Percentiles rank a stretch among this genome's conserved stretches.
These are phyloP conservation scores for Iphiclides podalirius DNA, from an alignment of 2,888 invertebrate genomes.

Conservation along the genomic window DNA sequence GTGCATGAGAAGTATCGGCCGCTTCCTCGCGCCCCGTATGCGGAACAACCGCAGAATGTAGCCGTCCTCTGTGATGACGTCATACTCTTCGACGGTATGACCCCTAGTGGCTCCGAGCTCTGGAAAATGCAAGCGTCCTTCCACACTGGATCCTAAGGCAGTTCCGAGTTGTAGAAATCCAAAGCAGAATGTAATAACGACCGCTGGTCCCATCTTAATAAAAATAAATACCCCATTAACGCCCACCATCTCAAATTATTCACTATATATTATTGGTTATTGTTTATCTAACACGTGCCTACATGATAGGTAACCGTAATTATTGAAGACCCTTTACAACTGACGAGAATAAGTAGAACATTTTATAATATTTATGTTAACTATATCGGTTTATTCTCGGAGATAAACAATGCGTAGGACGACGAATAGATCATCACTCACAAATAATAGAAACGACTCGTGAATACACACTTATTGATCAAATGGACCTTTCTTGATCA, in stretches of 20 bases:
- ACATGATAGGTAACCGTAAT: constrained; percentile 5
- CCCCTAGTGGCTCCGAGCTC: constrained; percentile 32
- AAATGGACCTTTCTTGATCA: too few species aligned
- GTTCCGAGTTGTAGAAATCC: neutral
- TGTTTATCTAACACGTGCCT: neutral
- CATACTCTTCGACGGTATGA: constrained; percentile 28
- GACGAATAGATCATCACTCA: too few species aligned
- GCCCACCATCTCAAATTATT: neutral
- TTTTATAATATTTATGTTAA: too few species aligned
- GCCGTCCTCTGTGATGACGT: constrained; percentile 41
- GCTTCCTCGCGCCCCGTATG: constrained; percentile 45
- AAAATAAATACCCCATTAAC: neutral
- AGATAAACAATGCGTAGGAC: too few species aligned
- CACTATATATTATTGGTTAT: neutral
- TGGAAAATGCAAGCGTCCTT: constrained; percentile 25
- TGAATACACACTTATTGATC: too few species aligned
- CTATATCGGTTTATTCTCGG: too few species aligned
- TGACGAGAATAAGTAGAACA: neutral
- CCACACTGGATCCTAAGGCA: neutral
- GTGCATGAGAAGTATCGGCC: constrained; percentile 43
- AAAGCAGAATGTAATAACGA: neutral
- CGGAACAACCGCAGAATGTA: constrained; percentile 50
- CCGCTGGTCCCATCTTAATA: neutral
- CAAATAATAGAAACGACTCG: too few species aligned
- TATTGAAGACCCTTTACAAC: neutral